Conservation (phyloP, 2,888 invertebrate genomes). For the Hipparchia semele region DNA sequence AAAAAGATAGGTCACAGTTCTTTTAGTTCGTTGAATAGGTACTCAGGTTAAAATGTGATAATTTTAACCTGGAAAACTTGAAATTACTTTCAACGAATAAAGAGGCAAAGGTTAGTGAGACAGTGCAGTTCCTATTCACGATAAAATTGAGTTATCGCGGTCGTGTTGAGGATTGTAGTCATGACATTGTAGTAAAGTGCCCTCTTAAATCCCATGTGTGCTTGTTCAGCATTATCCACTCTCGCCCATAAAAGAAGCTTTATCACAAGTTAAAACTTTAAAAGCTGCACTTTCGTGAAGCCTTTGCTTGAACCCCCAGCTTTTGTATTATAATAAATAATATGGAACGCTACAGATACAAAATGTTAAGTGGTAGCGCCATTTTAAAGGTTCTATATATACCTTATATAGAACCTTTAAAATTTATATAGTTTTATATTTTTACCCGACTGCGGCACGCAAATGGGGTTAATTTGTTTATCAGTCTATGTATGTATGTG, state of each 20-base stretch:
- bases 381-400: background rate
- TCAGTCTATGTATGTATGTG: too few relatives aligned
- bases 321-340: conserved; percentile 4
- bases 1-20: too few relatives aligned
- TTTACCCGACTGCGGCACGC: too few relatives aligned
- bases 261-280: conserved; percentile 41
- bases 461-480: too few relatives aligned
- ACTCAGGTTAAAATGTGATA: too few relatives aligned
- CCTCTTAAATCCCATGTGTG: conserved; percentile 22
- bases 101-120: conserved; percentile 3
- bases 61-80: too few relatives aligned
- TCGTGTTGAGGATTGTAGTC: conserved; percentile 3
- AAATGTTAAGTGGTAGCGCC: background rate
- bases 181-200: conserved; percentile 15
- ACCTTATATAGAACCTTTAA: too few relatives aligned
- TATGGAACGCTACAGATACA: conserved; percentile 5
- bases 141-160: conserved; percentile 12
- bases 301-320: conserved; percentile 15
- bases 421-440: too few relatives aligned
- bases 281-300: conserved; percentile 32
- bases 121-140: background rate
- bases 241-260: conserved; percentile 36
- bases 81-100: background rate
- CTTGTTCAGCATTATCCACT: conserved; percentile 35
- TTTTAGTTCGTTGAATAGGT: too few relatives aligned